These are phyloP conservation scores for Eira barbara DNA, from an alignment of 2,113 vertebrate genomes.

Conservation along the genomic window DNA sequence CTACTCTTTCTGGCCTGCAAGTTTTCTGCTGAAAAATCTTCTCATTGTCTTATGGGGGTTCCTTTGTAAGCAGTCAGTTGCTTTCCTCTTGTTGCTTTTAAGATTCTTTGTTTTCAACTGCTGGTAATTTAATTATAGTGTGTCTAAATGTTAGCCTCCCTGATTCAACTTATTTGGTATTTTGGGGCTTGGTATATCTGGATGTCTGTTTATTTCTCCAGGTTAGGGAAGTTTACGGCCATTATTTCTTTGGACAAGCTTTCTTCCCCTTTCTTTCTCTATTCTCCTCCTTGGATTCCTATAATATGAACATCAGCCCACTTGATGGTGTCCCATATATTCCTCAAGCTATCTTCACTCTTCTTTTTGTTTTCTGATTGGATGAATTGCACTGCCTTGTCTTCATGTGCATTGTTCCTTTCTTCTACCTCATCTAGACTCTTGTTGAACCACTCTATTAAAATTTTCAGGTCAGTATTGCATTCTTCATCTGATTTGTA, in stretches of 20 bases:
- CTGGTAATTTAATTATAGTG: not conserved
- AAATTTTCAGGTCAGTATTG: not conserved
- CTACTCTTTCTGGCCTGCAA: not conserved
- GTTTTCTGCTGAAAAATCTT: not conserved
- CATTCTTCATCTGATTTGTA: not conserved
- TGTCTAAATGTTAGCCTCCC: not conserved
- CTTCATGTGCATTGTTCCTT: not conserved
- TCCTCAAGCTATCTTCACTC: not conserved
- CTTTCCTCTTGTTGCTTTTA: not conserved
- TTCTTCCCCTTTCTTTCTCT: not conserved
- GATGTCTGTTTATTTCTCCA: not conserved
- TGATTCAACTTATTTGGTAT: not conserved
- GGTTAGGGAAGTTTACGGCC: not conserved
- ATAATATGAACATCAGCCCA: not conserved
- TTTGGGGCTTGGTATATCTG: not conserved
- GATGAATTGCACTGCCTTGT: not conserved
- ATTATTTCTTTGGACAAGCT: not conserved
- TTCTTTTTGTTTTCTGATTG: not conserved
- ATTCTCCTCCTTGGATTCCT: not conserved
- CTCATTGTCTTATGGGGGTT: not conserved
- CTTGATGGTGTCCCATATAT: not conserved
- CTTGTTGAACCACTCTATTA: not conserved
- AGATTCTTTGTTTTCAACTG: not conserved
- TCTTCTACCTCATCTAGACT: not conserved
- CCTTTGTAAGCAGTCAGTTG: not conserved